Evolutionary conservation across 2,888 invertebrate genomes (phyloP).

Genomic region (Uloborus plumipes): DNA sequence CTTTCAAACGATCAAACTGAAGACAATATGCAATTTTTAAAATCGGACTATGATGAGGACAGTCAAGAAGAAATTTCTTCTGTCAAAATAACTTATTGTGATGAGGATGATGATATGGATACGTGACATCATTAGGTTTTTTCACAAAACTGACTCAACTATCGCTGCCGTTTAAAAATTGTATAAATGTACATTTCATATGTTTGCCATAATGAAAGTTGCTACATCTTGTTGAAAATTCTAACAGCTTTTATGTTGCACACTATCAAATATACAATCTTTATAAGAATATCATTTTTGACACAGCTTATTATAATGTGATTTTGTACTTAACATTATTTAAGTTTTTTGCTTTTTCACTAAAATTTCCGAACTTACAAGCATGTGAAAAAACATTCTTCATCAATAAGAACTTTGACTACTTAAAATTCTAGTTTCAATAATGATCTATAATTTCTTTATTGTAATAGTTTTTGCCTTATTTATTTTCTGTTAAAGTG

Average conservation of each 20-base stretch:
- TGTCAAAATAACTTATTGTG: constrained; percentile 11
- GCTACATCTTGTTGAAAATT: constrained; percentile 40
- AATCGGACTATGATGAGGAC: constrained; percentile 9
- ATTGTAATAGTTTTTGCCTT: too few relatives aligned
- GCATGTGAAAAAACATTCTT: too few relatives aligned
- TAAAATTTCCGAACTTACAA: too few relatives aligned
- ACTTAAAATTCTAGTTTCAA: too few relatives aligned
- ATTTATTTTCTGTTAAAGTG: too few relatives aligned
- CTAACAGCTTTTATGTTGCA: background rate
- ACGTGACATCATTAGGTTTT: constrained; percentile 45
- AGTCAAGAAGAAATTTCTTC: constrained; percentile 51
- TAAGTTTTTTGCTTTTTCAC: too few relatives aligned
- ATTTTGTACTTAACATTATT: too few relatives aligned
- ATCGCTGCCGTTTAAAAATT: constrained; percentile 36
- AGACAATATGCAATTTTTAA: constrained; percentile 19
- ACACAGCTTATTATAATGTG: too few relatives aligned
- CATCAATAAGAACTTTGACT: too few relatives aligned
- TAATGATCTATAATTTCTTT: too few relatives aligned
- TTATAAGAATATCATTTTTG: too few relatives aligned
- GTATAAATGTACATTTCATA: constrained; percentile 51
- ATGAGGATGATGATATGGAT: background rate
- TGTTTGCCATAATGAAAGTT: constrained; percentile 41
- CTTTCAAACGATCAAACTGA: constrained; percentile 49
- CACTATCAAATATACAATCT: background rate
- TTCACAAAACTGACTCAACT: background rate